A percentile compares a stretch with the other conserved stretches of the same genome.
Conservation (phyloP, 2,888 invertebrate species). For the Epirrita christyi region DNA sequence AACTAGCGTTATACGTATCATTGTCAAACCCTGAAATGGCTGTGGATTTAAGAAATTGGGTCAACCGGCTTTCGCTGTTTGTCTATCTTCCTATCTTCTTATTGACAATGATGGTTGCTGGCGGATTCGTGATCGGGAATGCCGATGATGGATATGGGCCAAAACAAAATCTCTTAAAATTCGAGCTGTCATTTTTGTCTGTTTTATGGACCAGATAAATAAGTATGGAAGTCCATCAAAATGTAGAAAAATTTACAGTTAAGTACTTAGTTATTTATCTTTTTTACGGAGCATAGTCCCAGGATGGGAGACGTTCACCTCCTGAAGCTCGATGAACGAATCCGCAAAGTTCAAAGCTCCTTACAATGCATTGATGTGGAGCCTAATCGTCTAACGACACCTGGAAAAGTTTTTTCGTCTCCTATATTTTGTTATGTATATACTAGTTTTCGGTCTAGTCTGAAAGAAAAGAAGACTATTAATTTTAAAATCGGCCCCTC, state of each 20-base stretch:
- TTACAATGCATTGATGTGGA: conserved; percentile 14
- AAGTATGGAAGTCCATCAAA: not conserved
- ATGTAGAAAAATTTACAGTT: conserved; percentile 13
- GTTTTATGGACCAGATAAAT: conserved; percentile 9
- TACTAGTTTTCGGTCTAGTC: not conserved
- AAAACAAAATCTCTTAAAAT: conserved; percentile 12
- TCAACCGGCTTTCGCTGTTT: conserved; percentile 54
- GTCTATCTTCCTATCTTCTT: conserved; percentile 23
- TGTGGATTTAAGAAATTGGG: conserved; percentile 72
- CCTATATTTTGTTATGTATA: not conserved
- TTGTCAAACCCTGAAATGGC: conserved; percentile 72
- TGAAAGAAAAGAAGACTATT: not conserved
- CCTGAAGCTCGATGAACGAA: conserved; percentile 27
- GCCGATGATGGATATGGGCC: conserved; percentile 9
- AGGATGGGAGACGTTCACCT: conserved; percentile 28
- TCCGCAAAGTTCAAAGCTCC: conserved; percentile 29
- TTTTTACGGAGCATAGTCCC: conserved; percentile 21
- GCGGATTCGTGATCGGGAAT: conserved; percentile 2
- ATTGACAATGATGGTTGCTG: conserved; percentile 3
- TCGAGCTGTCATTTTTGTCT: conserved; percentile 12
- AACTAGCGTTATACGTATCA: conserved; percentile 63
- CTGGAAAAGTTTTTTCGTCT: conserved; percentile 8
- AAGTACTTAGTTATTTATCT: conserved; percentile 7
- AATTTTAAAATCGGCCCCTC: too few species aligned
- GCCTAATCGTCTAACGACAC: conserved; percentile 16